Conservation (phyloP, 2,113 vertebrate species). For the Hippocampus zosterae region DNA sequence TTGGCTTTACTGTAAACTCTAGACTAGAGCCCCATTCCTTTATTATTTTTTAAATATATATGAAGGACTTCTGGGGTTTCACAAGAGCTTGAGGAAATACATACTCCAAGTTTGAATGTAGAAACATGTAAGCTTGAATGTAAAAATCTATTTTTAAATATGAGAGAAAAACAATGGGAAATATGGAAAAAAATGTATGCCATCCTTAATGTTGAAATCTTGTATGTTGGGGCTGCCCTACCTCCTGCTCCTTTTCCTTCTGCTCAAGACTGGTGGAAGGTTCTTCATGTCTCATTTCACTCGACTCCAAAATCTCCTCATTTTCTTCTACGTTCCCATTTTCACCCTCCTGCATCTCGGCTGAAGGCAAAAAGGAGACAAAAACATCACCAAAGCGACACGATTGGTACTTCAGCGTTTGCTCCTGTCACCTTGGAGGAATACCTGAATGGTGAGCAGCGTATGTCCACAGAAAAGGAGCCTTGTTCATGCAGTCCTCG, state of each 20-base stretch:
- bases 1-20: no score
- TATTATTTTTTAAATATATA: no score
- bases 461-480: conserved; percentile 87
- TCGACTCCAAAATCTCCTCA: neutral
- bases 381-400: neutral
- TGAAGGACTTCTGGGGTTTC: no score
- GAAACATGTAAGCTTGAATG: no score
- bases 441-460: conserved; percentile 79
- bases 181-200: neutral
- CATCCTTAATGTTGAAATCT: no score
- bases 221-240: conserved; percentile 20
- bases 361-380: conserved; percentile 55
- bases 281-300: conserved; percentile 42
- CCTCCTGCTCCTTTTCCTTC: conserved; percentile 47
- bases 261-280: conserved; percentile 72
- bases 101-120: no score
- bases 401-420: neutral
- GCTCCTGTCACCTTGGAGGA: neutral
- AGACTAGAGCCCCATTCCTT: no score
- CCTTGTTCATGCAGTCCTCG: conserved; percentile 85
- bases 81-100: no score
- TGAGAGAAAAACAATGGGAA: neutral
- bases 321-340: conserved; percentile 48
- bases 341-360: conserved; percentile 63
- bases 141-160: no score